A percentile compares a stretch with the other conserved stretches of the same genome.
These are phyloP conservation scores for Esperia sulphurella DNA, from an alignment of 2,888 invertebrate species.

Conservation along the genomic window DNA sequence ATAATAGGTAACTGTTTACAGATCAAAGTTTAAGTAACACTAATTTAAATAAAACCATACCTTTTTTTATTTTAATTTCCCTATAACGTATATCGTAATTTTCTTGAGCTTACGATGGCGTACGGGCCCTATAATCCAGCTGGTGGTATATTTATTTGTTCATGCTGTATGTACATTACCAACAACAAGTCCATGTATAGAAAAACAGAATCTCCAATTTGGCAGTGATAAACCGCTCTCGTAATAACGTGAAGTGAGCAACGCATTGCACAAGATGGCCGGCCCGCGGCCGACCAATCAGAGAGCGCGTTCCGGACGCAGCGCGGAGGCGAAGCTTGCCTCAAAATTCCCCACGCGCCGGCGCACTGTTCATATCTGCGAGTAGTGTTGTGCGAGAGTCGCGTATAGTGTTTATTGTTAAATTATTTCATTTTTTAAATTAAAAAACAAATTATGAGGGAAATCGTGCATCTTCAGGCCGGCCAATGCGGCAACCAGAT, in stretches of 20 bases:
- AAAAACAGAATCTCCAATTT: constrained; percentile 44
- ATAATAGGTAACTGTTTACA: too few species aligned
- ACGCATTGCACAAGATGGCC: constrained; percentile 22
- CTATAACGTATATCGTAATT: too few species aligned
- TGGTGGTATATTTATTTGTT: too few species aligned
- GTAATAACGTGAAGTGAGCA: constrained; percentile 48
- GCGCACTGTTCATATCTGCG: constrained; percentile 58
- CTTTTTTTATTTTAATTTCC: too few species aligned
- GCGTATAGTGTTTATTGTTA: constrained; percentile 65
- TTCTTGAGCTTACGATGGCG: too few species aligned
- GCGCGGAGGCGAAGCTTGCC: constrained; percentile 70
- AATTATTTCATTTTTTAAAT: constrained; percentile 68
- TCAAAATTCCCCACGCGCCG: constrained; percentile 67
- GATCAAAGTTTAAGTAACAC: too few species aligned
- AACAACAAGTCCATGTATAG: constrained; percentile 40
- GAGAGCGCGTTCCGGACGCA: constrained; percentile 31
- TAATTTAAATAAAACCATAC: too few species aligned
- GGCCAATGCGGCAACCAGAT: constrained; percentile 93
- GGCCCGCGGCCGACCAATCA: constrained; percentile 58
- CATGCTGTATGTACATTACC: too few species aligned
- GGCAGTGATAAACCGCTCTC: constrained; percentile 28
- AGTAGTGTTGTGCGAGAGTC: constrained; percentile 66
- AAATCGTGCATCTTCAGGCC: constrained; percentile 90
- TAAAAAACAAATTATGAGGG: constrained; percentile 82
- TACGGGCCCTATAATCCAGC: too few species aligned